These are phyloP conservation scores for Oscarella lobularis DNA, from an alignment of 37 sponge, comb jelly and placozoan genomes.

Conservation along the genomic window DNA sequence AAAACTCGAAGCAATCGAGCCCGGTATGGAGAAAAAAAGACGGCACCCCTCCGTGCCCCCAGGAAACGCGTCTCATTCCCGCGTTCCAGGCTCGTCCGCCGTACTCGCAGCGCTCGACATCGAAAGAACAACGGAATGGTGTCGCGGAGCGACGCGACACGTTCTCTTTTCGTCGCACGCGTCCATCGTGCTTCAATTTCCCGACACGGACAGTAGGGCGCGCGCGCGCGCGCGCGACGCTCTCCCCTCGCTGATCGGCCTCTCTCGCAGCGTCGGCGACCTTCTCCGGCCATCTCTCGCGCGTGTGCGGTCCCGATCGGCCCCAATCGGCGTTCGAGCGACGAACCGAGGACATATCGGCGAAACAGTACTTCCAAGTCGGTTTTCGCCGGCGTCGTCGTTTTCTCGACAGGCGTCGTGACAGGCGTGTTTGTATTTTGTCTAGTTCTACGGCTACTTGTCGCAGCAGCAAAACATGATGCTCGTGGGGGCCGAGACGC, in stretches of 20 bases:
- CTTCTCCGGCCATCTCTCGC: not conserved
- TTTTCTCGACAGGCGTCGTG: too few relatives aligned
- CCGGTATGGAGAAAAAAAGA: too few relatives aligned
- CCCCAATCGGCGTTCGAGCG: slow-evolving; percentile 38
- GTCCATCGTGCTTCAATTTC: not conserved
- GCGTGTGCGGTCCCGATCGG: not conserved
- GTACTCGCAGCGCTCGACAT: not conserved
- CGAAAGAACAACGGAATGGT: not conserved
- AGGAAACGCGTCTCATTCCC: too few relatives aligned
- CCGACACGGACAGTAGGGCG: not conserved
- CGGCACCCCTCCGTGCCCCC: too few relatives aligned
- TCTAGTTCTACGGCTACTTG: slow-evolving; percentile 88
- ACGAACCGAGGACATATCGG: slow-evolving; percentile 84
- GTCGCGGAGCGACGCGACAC: not conserved
- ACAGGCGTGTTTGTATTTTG: too few relatives aligned
- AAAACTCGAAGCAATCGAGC: not conserved
- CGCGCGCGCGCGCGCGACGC: not conserved
- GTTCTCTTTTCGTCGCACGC: not conserved
- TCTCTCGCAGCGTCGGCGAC: not conserved
- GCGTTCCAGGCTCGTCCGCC: not conserved
- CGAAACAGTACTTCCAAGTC: slow-evolving; percentile 84
- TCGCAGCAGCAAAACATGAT: slow-evolving; percentile 99
- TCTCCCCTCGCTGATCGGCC: not conserved
- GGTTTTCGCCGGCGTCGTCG: not conserved
- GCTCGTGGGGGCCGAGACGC: slow-evolving; percentile 13